Percentiles rank a stretch among this genome's conserved stretches.
Conservation (phyloP, 1,140 invertebrate species). For the Drosophila nasuta region DNA sequence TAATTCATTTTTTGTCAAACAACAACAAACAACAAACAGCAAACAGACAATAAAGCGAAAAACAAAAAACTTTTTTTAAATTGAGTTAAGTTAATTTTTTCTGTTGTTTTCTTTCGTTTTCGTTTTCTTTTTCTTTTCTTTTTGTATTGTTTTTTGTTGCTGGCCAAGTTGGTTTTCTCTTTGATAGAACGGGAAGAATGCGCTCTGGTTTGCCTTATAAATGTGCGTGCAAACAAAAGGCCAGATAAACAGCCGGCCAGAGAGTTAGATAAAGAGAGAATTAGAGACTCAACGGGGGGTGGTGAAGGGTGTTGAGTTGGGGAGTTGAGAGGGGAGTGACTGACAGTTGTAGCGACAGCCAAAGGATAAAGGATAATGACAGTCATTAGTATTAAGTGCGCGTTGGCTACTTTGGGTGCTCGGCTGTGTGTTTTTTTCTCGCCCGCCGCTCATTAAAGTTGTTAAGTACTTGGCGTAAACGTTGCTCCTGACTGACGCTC, state of each 20-base stretch:
- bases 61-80: slow-evolving; percentile 72
- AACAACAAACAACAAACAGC: slow-evolving; percentile 64
- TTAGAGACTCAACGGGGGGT: slow-evolving; percentile 1
- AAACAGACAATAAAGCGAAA: slow-evolving; percentile 51
- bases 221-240: slow-evolving; percentile 78
- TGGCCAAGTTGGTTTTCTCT: slow-evolving; percentile 24
- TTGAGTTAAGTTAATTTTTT: slow-evolving; percentile 72
- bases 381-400: slow-evolving; percentile 83
- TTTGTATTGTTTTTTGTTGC: slow-evolving; percentile 22
- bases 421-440: slow-evolving; percentile 34
- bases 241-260: slow-evolving; percentile 59
- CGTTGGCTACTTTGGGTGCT: slow-evolving; percentile 71
- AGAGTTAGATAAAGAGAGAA: slow-evolving; percentile 7
- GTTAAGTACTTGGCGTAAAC: slow-evolving; percentile 80
- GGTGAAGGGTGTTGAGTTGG: slow-evolving; percentile 1
- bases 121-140: background rate
- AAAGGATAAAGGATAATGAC: slow-evolving; percentile 82
- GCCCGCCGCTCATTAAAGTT: slow-evolving; percentile 75
- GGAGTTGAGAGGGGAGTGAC: slow-evolving; percentile 8
- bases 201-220: slow-evolving; percentile 79
- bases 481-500: slow-evolving; percentile 38
- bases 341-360: slow-evolving; percentile 77
- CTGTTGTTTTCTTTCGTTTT: slow-evolving; percentile 29
- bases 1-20: slow-evolving; percentile 77
- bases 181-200: background rate